Evolutionary conservation across 2,888 invertebrate genomes (phyloP), one percentile per base, ranked within the genome.

Genomic region (Lobophora halterata): DNA sequence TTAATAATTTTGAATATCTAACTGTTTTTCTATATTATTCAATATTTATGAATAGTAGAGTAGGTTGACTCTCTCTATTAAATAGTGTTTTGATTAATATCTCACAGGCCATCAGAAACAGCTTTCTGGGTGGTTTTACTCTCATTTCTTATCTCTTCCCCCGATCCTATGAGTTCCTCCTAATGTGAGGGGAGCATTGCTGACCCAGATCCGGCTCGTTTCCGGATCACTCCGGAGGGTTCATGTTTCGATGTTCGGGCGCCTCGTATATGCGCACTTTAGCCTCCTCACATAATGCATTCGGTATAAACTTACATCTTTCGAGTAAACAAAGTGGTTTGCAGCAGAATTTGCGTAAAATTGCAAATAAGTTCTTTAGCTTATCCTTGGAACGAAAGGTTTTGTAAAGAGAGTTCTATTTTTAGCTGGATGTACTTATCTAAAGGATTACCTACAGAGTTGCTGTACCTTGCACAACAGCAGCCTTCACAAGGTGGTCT

Each of bases 241-340:
- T 80, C 80, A 81, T 67, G 73, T 81, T 85, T 76, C 79, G 78
- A 83, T 83, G 80, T 79, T 80, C 68, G 73, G 69, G 58, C 64
- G 60, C 56, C 61, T 61, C 61, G n/a, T 59, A 59, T 57, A 56
- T 57, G 61, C 56, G 52, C 61, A 60, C 61, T 61, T 58, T 51
- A 58, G 49, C 49, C 48, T 50, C 58, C 53, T 58, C 57, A 59
- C 48, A 52, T 61, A 61, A 61, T 62, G 58, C 62, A 65, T 51
- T 61, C 51, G 40, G 49, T 43, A 37, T 43, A 21, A 25, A 14
- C 37, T 37, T 43, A 43, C 42, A 32, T 25, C 13, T 17, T 16
- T 35, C 28, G 37, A 39, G 49, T 49, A 63, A 64, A 61, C 53
- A 65, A 55, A 40, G 29, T 37, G 48, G 41, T 54, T 61, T 44